phyloP scores from a whole-genome alignment of 2,113 vertebrate species.

The Microtus montanus region DNA sequence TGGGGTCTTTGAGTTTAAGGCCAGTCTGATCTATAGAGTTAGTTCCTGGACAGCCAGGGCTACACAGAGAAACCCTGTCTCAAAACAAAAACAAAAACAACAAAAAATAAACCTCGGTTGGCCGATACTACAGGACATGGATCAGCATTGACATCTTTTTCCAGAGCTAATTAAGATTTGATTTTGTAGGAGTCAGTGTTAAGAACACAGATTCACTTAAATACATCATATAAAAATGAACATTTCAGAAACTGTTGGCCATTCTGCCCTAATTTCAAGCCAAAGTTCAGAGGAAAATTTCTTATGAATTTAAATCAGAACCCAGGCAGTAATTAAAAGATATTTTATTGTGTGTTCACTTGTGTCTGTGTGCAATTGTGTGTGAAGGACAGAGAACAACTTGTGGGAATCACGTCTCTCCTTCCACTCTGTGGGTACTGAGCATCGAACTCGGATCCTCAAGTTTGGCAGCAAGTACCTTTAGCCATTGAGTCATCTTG shows the following conservation, averaged over 20 bases:
- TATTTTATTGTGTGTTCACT: neutral
- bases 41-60: neutral
- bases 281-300: neutral
- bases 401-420: neutral
- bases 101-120: neutral
- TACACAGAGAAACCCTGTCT: neutral
- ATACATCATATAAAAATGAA: neutral
- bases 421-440: neutral
- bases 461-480: too few relatives aligned
- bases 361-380: neutral
- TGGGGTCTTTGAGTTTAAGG: neutral
- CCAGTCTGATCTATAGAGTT: neutral
- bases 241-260: neutral
- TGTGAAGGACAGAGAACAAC: neutral
- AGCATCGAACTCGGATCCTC: neutral
- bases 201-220: neutral
- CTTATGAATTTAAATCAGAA: neutral
- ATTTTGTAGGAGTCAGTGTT: neutral
- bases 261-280: neutral
- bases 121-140: neutral
- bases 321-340: neutral
- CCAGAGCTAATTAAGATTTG: neutral
- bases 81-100: neutral
- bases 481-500: neutral
- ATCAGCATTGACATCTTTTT: neutral